phyloP scores from a whole-genome alignment of 2,113 vertebrate genomes.

The Peromyscus californicus region DNA sequence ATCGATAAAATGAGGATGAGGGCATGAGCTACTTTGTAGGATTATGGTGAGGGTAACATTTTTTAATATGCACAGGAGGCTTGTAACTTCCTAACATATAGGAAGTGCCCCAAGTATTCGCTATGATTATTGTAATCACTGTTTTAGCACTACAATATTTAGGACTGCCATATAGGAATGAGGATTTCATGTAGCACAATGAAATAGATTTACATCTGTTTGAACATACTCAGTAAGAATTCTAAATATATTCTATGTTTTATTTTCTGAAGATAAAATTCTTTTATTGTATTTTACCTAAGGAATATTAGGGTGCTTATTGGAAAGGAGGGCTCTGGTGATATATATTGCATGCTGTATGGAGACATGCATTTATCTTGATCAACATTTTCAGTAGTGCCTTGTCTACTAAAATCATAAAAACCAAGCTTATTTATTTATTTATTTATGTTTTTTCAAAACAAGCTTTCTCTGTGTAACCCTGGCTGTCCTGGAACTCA shows the following conservation, averaged over 20 bases:
- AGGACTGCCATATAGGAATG: not conserved
- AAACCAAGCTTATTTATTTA: too few species aligned
- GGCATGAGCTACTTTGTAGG: not conserved
- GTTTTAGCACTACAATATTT: constrained; percentile 23
- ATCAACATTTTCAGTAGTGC: not conserved
- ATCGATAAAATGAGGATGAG: not conserved
- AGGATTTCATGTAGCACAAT: not conserved
- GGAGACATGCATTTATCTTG: not conserved
- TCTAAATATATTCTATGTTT: constrained; percentile 49
- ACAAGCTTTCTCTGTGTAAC: not conserved
- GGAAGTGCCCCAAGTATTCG: not conserved
- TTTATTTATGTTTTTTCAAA: not conserved
- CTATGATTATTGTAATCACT: constrained; percentile 38
- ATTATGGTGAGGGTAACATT: constrained; percentile 23
- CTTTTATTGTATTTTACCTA: not conserved
- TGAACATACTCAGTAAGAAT: constrained; percentile 52
- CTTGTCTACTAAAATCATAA: not conserved
- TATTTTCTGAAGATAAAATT: constrained; percentile 46
- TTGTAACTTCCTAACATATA: constrained; percentile 23
- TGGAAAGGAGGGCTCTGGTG: not conserved
- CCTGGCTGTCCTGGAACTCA: not conserved
- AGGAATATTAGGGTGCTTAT: not conserved
- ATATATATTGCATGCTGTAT: not conserved
- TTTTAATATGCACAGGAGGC: not conserved
- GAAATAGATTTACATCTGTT: constrained; percentile 18